Evolutionary conservation across 1,140 invertebrate species (phyloP), one percentile per base, ranked within the genome.

Genomic region (Cydia pomonella): DNA sequence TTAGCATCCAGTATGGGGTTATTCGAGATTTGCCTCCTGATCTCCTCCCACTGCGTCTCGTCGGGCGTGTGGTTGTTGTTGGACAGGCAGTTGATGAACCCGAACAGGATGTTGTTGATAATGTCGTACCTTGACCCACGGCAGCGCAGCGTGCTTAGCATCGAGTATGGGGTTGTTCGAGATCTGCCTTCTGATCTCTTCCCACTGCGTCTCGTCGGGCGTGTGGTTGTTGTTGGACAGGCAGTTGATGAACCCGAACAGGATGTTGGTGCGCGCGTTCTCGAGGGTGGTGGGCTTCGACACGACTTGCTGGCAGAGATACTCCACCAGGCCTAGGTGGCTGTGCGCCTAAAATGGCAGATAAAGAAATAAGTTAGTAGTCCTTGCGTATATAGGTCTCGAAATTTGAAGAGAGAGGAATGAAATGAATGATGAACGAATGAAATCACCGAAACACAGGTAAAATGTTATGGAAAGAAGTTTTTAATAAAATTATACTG

Each of bases 201-300:
- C 80, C 95, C 95, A 96, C 79, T 93, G 85, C 12, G 86, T 71
- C 3, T 93, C 79, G 18, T 87, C 71, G 2, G 95, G 95, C 64
- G 93, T 94, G 80, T 94, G 95, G 86, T 95, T 94, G 33, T 94
- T 94, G 78, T 93, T 92, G 13, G 93, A 86, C 25, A 95, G 83
- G 47, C 88, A 93, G 75, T 91, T 92, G 73, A 94, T 86, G 76
- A 95, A 92, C 33, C 89, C 87, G 76, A 94, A 92, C 13, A 94
- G 82, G 7, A 83, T 79, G 44, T 87, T 85, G 72, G 86, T 78
- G 13, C 84, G 79, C 3, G 81, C 85, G 33, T 84, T 80, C 16
- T 83, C 73, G 9, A 94, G 80, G 50, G 87, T 77, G 16, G 77
- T 78, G 13, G 91, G 83, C 75, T 94, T 75, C 13, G 92, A 78